These are phyloP conservation scores for Epirrita christyi DNA, from an alignment of 2,888 invertebrate genomes.

Conservation along the genomic window DNA sequence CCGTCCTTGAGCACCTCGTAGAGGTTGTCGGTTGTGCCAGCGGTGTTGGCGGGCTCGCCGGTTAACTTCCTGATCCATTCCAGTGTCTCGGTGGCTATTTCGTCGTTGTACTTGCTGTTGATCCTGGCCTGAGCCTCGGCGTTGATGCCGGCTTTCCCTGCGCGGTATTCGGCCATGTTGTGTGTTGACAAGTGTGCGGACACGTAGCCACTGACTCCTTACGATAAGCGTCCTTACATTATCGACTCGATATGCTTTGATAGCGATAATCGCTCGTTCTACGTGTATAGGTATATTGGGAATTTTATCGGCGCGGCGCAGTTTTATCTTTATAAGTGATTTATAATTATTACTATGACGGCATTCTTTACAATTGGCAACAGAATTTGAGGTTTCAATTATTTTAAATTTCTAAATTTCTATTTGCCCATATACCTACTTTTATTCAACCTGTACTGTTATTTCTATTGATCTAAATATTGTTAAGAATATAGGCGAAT, in stretches of 20 bases:
- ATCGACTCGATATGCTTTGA: conserved; percentile 66
- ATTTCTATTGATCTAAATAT: too few species aligned
- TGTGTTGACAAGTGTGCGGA: conserved; percentile 68
- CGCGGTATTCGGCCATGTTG: conserved; percentile 78
- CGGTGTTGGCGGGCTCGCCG: conserved; percentile 91
- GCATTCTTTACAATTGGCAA: conserved; percentile 22
- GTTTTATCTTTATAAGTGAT: conserved; percentile 59
- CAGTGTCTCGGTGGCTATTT: conserved; percentile 95
- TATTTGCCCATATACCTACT: too few species aligned
- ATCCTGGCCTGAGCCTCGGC: conserved; percentile 87
- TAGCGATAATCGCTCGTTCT: conserved; percentile 68
- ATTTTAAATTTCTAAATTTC: neutral
- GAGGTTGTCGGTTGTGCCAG: conserved; percentile 95
- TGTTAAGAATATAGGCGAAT: too few species aligned
- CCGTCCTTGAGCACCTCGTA: conserved; percentile 96
- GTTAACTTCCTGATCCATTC: conserved; percentile 96
- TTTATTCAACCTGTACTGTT: too few species aligned
- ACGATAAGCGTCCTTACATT: conserved; percentile 69
- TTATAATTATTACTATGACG: conserved; percentile 52
- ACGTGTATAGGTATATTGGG: conserved; percentile 54
- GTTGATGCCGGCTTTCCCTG: conserved; percentile 80
- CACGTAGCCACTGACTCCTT: conserved; percentile 76
- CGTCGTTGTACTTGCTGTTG: conserved; percentile 98
- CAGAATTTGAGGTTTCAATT: neutral
- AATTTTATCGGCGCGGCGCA: conserved; percentile 46